Percentiles rank a stretch among this genome's conserved stretches.
Conservation (phyloP, 2,888 invertebrate species). For the Ceriagrion tenellum region DNA sequence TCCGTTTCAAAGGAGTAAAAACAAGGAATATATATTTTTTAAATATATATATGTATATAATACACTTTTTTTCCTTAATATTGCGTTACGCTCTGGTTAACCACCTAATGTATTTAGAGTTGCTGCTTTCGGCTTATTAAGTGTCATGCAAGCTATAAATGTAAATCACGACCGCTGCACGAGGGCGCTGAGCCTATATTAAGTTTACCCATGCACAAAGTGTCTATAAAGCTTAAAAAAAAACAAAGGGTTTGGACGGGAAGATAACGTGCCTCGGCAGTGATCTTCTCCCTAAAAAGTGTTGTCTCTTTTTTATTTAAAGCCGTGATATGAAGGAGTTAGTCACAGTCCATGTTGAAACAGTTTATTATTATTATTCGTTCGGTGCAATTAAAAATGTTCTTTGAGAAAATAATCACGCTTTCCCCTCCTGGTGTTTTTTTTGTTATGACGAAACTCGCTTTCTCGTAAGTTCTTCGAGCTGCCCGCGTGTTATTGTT, state of each 20-base stretch:
- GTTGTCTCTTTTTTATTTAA: background rate
- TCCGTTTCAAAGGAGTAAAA: slow-evolving; percentile 23
- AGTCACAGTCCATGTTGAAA: slow-evolving; percentile 57
- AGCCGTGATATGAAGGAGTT: slow-evolving; percentile 66
- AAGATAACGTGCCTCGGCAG: slow-evolving; percentile 66
- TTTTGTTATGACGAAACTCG: slow-evolving; percentile 50
- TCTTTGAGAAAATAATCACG: slow-evolving; percentile 46
- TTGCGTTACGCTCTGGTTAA: slow-evolving; percentile 42
- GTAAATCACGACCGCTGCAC: slow-evolving; percentile 64
- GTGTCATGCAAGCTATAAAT: slow-evolving; percentile 58
- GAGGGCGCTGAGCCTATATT: slow-evolving; percentile 55
- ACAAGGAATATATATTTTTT: background rate
- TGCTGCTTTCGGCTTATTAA: slow-evolving; percentile 53
- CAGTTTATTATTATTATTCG: slow-evolving; percentile 13
- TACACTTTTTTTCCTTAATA: slow-evolving; percentile 11
- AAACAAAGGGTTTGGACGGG: slow-evolving; percentile 61
- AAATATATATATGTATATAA: slow-evolving; percentile 3
- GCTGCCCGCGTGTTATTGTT: slow-evolving; percentile 49
- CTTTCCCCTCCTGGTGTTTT: slow-evolving; percentile 54
- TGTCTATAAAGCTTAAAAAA: slow-evolving; percentile 59
- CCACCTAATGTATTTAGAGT: slow-evolving; percentile 26
- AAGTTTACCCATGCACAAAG: slow-evolving; percentile 61
- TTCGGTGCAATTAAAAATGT: slow-evolving; percentile 41
- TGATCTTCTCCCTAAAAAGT: slow-evolving; percentile 61
- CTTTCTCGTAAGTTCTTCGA: slow-evolving; percentile 26